Percentiles rank a stretch among this genome's conserved stretches.
Evolutionary conservation across 2,797 vertebrate species (phyloP).

Genomic region (Intellagama lesueurii): DNA sequence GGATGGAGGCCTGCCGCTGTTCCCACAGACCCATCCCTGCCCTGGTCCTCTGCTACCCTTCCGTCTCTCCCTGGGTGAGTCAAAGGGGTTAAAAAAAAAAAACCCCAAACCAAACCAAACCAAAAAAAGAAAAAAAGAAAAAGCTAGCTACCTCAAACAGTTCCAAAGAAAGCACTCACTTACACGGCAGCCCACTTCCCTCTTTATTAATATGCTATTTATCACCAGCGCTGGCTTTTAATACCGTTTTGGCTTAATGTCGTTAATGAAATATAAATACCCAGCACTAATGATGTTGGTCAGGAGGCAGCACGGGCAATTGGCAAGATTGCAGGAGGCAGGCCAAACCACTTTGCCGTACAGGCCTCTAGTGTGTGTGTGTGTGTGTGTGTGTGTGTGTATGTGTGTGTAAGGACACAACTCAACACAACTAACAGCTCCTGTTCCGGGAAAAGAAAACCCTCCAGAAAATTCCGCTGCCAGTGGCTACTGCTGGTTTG

Average conservation of each 20-base stretch:
- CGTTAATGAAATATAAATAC: slow-evolving; percentile 89
- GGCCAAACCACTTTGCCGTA: slow-evolving; percentile 72
- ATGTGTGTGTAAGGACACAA: slow-evolving; percentile 62
- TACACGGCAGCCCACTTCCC: slow-evolving; percentile 62
- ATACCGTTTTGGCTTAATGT: slow-evolving; percentile 86
- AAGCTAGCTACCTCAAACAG: slow-evolving; percentile 40
- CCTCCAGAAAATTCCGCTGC: slow-evolving; percentile 33
- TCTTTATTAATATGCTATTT: slow-evolving; percentile 88
- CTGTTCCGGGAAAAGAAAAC: slow-evolving; percentile 52
- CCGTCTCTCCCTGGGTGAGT: slow-evolving; percentile 58
- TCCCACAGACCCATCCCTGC: neutral
- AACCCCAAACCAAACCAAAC: too few relatives aligned
- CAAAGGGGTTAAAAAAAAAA: slow-evolving; percentile 67
- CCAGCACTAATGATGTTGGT: slow-evolving; percentile 85
- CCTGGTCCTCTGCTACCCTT: neutral
- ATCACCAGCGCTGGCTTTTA: slow-evolving; percentile 85
- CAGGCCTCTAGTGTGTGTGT: neutral
- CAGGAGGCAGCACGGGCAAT: slow-evolving; percentile 80
- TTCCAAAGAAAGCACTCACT: slow-evolving; percentile 53
- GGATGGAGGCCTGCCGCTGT: too few relatives aligned
- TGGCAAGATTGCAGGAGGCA: slow-evolving; percentile 73
- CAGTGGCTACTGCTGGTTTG: neutral
- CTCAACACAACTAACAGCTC: slow-evolving; percentile 52
- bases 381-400: slow-evolving; percentile 13
- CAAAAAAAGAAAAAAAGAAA: too few relatives aligned